These are phyloP conservation scores for Calyptomena viridis DNA, from an alignment of 2,113 vertebrate species.

Conservation along the genomic window DNA sequence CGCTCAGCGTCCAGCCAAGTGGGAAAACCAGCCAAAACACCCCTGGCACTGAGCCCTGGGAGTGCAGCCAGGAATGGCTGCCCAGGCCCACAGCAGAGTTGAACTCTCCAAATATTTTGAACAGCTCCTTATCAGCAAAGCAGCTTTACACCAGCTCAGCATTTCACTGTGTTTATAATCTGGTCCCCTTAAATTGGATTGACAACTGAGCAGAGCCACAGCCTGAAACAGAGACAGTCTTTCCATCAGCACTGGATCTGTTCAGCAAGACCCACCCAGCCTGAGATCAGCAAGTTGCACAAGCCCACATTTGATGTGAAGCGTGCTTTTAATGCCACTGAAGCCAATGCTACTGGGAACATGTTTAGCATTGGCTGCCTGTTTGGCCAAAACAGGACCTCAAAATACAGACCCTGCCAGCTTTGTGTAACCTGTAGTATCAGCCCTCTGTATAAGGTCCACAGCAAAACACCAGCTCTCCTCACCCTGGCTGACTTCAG, in stretches of 20 bases:
- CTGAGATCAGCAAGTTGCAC: background rate
- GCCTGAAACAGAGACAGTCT: background rate
- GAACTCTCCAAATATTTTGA: slow-evolving; percentile 9
- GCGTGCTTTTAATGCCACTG: background rate
- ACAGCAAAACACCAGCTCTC: background rate
- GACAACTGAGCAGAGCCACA: background rate
- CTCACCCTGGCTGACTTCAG: background rate
- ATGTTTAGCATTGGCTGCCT: background rate
- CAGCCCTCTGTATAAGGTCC: background rate
- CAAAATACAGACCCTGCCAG: background rate
- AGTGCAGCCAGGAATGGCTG: background rate
- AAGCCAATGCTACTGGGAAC: background rate
- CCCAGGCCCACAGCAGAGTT: background rate
- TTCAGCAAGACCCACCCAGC: background rate
- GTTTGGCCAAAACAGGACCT: background rate
- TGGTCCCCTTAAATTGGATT: background rate
- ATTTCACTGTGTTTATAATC: background rate
- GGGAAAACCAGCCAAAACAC: background rate
- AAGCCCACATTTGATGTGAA: background rate
- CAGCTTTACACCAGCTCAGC: background rate
- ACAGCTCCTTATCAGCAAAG: slow-evolving; percentile 21
- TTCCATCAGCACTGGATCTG: background rate
- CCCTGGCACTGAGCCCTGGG: background rate
- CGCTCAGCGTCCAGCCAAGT: background rate
- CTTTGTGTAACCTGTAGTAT: background rate